Evolutionary conservation across 2,113 vertebrate genomes (phyloP), one percentile per base, ranked within the genome.

Genomic region (Anolis carolinensis): DNA sequence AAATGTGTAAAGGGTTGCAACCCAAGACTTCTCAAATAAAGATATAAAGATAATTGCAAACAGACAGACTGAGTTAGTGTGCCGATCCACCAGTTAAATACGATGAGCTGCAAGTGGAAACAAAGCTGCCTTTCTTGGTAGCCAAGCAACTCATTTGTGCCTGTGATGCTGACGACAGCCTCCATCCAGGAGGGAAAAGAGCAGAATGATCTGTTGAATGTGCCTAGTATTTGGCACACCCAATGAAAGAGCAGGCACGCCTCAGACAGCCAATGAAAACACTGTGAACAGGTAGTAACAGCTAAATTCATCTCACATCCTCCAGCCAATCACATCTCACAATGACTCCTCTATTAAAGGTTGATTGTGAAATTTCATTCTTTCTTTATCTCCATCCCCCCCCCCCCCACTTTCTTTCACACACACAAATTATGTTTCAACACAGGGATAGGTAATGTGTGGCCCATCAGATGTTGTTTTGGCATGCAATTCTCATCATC

Each of bases 351-450:
- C 73, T 86, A 70, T 78, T 88, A 87, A 82, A 92, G 72, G 25
- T 76, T 30, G 0, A 0, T 36, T 0, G 0, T 0, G 0, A 21
- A 0, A 0, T 78, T 16, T 44, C 39, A 78, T 73, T 62, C 82
- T 63, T 25, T 84, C 67, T 86, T 34, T 39, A 34, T 27, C 21
- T 23, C 39, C 32, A 23, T 18, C 32, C 72, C 32, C 39, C 27
- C 27, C 25, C 81, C 30, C 32, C 18, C 48, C 1, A n/a, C 63
- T 48, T 1, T 16, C 79, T 5, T 44, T 11, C 78, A 18, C 78
- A 10, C 59, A 50, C 27, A 52, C 7, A 59, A 14, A 55, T 9
- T 7, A 2, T 78, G 50, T 9, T 55, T n/a, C 55, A 27, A 78
- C 30, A 77, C 48, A 67, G 21, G 25, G 4, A 27, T 25, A 67